Percentiles rank a stretch among this genome's conserved stretches.
Evolutionary conservation across 2,797 vertebrate species (phyloP).

Genomic region (Trachops cirrhosus): DNA sequence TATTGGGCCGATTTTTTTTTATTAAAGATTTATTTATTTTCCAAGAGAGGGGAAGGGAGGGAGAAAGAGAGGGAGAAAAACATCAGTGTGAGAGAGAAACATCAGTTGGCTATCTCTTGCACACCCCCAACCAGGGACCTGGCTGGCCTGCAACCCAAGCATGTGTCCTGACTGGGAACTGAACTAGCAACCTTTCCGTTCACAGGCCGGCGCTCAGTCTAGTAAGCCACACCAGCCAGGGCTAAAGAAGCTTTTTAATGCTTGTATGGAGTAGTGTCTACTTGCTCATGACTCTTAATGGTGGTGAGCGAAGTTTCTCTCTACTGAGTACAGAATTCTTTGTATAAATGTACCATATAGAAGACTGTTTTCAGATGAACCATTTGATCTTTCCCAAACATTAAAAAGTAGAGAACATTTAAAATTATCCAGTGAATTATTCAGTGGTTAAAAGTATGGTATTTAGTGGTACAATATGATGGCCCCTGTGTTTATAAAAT

Average conservation of each 20-base stretch:
- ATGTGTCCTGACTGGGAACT: background rate
- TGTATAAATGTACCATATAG: background rate
- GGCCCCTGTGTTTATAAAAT: slow-evolving; percentile 14
- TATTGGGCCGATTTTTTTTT: background rate
- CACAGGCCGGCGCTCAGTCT: background rate
- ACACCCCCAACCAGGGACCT: background rate
- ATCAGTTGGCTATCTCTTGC: background rate
- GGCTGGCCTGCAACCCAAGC: background rate
- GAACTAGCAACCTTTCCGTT: background rate
- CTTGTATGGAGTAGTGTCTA: background rate
- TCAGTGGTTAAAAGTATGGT: background rate
- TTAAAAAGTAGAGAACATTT: slow-evolving; percentile 30
- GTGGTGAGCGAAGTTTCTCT: background rate
- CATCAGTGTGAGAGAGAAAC: background rate
- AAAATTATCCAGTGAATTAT: background rate
- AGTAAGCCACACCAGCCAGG: background rate
- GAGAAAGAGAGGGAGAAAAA: background rate
- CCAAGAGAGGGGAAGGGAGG: background rate
- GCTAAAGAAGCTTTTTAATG: background rate
- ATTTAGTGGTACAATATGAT: background rate
- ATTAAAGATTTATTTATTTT: background rate
- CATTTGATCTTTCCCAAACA: slow-evolving; percentile 23
- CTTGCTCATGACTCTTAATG: background rate
- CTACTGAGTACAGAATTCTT: background rate
- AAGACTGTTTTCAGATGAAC: background rate